phyloP scores from a whole-genome alignment of 2,113 vertebrate species.

The Takifugu bimaculatus region DNA sequence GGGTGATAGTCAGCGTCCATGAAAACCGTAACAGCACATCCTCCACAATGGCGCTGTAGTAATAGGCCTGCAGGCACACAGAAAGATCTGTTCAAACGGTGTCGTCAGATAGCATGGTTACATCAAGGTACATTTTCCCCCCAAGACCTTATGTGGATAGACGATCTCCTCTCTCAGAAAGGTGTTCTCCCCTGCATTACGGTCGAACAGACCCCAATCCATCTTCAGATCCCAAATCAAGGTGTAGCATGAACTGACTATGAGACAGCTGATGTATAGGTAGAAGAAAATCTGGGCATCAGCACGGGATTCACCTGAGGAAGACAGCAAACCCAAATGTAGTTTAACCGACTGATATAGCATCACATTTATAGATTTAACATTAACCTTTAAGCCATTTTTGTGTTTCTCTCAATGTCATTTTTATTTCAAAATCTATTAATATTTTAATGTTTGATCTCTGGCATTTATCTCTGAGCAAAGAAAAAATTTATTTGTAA shows the following conservation, averaged over 20 bases:
- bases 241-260: constrained; percentile 93
- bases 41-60: constrained; percentile 97
- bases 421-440: too few relatives aligned
- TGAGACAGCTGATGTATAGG: constrained; percentile 85
- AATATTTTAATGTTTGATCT: too few relatives aligned
- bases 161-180: constrained; percentile 98
- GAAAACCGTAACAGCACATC: constrained; percentile 92
- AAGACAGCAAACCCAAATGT: background rate
- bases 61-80: constrained; percentile 64
- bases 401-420: too few relatives aligned
- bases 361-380: background rate
- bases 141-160: constrained; percentile 92
- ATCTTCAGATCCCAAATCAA: constrained; percentile 99
- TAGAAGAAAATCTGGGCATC: constrained; percentile 91
- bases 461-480: too few relatives aligned
- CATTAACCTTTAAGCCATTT: too few relatives aligned
- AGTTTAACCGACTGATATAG: background rate
- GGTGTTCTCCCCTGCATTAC: constrained; percentile 93
- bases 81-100: background rate
- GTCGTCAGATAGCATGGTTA: background rate
- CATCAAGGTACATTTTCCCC: background rate
- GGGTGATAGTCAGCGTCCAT: constrained; percentile 88
- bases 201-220: constrained; percentile 99
- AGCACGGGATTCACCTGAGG: constrained; percentile 71
- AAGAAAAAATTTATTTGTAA: too few relatives aligned